Percentiles rank a stretch among this genome's conserved stretches.
These are phyloP conservation scores for Heliconius eleuchia DNA, from an alignment of 1,140 invertebrate species.

Conservation along the genomic window DNA sequence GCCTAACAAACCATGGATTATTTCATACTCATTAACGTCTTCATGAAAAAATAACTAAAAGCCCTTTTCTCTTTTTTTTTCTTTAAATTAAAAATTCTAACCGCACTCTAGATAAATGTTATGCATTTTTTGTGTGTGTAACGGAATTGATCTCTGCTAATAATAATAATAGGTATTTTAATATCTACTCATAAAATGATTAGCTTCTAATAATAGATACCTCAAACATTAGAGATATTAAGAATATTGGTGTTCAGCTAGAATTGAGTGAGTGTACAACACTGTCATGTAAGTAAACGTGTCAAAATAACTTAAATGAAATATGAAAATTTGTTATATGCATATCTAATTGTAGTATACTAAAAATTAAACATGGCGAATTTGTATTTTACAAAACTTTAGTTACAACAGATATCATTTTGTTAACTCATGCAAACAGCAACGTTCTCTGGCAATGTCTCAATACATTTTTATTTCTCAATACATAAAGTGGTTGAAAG, in stretches of 20 bases:
- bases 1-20: slow-evolving; percentile 61
- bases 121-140: neutral
- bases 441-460: slow-evolving; percentile 12
- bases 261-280: neutral
- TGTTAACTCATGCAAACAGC: slow-evolving; percentile 1
- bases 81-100: neutral
- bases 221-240: neutral
- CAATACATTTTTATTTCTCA: slow-evolving; percentile 18
- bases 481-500: slow-evolving; percentile 39
- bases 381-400: slow-evolving; percentile 13
- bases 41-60: slow-evolving; percentile 24
- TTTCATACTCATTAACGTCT: slow-evolving; percentile 61
- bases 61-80: slow-evolving; percentile 34
- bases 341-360: neutral
- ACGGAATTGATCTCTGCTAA: no score
- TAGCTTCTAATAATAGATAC: neutral
- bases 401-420: slow-evolving; percentile 2
- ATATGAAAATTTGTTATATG: neutral
- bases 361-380: neutral
- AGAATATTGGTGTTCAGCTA: neutral
- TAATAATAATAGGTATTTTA: neutral
- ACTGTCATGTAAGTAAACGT: neutral
- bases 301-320: neutral
- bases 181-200: neutral
- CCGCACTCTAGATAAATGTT: neutral